Evolutionary conservation across 2,113 vertebrate species (phyloP), one percentile per base, ranked within the genome.

Genomic region (Lutjanus erythropterus): DNA sequence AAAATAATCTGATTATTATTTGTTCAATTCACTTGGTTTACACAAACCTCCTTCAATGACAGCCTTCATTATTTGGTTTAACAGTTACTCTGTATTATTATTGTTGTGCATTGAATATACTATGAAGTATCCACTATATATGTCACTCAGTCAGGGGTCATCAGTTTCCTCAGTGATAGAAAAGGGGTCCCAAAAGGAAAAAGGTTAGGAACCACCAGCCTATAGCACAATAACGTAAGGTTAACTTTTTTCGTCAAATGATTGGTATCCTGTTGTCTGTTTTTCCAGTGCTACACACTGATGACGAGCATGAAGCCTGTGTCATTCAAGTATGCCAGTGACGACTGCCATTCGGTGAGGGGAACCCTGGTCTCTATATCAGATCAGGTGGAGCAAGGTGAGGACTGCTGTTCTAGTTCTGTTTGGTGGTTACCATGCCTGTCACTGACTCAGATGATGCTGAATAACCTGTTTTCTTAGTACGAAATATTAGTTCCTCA

Each of bases 371-470:
- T 96, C 60, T 95, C 96, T 10, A 94, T 99, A 86, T 85, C 93
- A 27, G 96, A 94, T 89, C 97, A 97, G 87, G 93, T 91, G 50
- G 97, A 99, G 76, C 98, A 99, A 96, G 98, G 98, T 99, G 93
- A 0, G 23, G 4, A 41, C n/a, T 16, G 0, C 5, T 37, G 8
- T 41, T 56, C 6, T 23, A 9, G 15, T 19, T 73, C 15, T 25
- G 1, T 25, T 16, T 27, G 2, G 11, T 23, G 23, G 8, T 61
- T 42, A 67, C 35, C 14, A 23, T 21, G 4, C 16, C 25, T 19
- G 16, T 9, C 6, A 5, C 6, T n/a, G 12, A 35, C 19, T 55
- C 27, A 1, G 25, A 52, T 18, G 0, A 39, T 21, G 5, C 42
- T 29, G 25, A 75, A 52, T 39, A 39, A 27, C 6, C 12, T 41